Evolutionary conservation across 2,888 invertebrate species (phyloP), one percentile per base, ranked within the genome.

Genomic region (Drosophila percnosoma): DNA sequence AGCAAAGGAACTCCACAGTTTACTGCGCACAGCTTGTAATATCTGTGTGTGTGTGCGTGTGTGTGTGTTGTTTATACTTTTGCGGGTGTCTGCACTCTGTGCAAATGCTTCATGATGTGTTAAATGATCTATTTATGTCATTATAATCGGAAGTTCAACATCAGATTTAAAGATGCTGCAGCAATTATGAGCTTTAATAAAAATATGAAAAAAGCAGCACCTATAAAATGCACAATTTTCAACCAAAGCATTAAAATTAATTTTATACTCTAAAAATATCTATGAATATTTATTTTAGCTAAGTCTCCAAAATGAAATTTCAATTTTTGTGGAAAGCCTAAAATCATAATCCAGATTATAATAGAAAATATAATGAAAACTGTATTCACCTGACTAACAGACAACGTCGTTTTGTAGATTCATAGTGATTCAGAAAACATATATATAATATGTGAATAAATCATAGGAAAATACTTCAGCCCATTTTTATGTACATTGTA

Each of bases 41-140:
- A 13, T 33, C 21, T 59, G 33, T 45, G 36, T 45, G 21, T 29
- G 42, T 13, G 2, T 27, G 48, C 8, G 27, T 52, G 29, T 4
- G 10, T 24, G 10, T 21, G 29, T 61, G 52, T 31, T 40, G 24
- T 40, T 38, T 27, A 27, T 10, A 21, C 29, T 33, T 55, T 55
- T 1, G 13, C n/a, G 27, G 38, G 1, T 38, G 27, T 38, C 27
- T 38, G 11, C 11, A 24, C 34, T 34, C 21, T 31, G 21, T 10
- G 31, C 15, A 31, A 27, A 13, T 45, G n/a, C 24, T 49, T 52
- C 18, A 60, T 52, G 55, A 40, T 73, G 60, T 57, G 63, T 27
- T 45, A 52, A 52, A 29, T 45, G 7, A 63, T 48, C 34, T 21
- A 48, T 29, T 53, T 55, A 42, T 13, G 27, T 42, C 52, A 57